Evolutionary conservation across 2,113 vertebrate genomes (phyloP).

Genomic region (Geococcyx californianus): DNA sequence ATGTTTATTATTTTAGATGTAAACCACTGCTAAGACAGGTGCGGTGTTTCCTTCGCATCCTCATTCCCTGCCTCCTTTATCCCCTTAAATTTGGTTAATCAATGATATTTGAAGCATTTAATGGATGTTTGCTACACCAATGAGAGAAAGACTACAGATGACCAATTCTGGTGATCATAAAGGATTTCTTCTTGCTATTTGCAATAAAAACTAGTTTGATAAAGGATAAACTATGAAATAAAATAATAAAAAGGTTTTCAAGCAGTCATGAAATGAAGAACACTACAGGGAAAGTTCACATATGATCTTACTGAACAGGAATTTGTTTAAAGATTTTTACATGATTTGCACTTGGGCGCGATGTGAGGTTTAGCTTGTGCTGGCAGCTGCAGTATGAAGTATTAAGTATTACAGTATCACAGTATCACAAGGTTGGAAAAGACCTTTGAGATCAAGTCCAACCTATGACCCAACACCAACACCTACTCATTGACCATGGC

Average conservation of each 20-base stretch:
- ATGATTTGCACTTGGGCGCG: not conserved
- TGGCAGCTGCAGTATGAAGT: not conserved
- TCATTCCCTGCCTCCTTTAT: not conserved
- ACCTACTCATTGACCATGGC: no score
- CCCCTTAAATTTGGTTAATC: not conserved
- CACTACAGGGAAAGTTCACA: not conserved
- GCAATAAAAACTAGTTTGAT: not conserved
- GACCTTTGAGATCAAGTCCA: no score
- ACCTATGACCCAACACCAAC: no score
- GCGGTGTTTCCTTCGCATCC: not conserved
- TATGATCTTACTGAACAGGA: not conserved
- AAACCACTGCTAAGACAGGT: not conserved
- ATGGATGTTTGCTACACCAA: not conserved
- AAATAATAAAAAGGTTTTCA: not conserved
- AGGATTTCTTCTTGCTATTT: not conserved
- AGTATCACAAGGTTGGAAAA: no score
- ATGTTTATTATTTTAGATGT: not conserved
- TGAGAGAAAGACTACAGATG: not conserved
- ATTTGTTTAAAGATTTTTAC: not conserved
- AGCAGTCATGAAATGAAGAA: not conserved
- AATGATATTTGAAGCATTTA: not conserved
- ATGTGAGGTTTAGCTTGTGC: not conserved
- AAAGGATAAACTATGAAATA: not conserved
- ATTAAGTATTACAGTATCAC: no score
- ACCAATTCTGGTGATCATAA: not conserved